A percentile compares a stretch with the other conserved stretches of the same genome.
Evolutionary conservation across 2,888 invertebrate genomes (phyloP).

Genomic region (Bombylius major): DNA sequence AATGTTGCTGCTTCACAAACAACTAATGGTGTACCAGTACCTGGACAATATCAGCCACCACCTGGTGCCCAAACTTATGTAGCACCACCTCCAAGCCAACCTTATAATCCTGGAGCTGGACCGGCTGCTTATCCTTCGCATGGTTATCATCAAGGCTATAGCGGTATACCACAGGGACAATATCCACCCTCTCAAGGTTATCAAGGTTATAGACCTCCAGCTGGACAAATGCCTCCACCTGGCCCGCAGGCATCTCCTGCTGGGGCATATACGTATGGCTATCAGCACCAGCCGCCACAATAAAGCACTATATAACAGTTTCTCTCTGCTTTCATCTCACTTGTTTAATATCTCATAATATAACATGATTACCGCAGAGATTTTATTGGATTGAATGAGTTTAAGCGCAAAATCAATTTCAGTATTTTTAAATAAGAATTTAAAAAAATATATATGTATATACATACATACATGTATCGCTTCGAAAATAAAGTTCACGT

Average conservation of each 20-base stretch:
- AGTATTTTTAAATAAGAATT: too few species aligned
- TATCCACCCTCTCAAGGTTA: slow-evolving; percentile 51
- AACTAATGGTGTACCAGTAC: slow-evolving; percentile 35
- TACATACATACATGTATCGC: too few species aligned
- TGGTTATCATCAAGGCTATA: slow-evolving; percentile 45
- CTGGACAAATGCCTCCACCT: slow-evolving; percentile 44
- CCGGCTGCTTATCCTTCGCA: slow-evolving; percentile 42
- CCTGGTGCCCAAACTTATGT: slow-evolving; percentile 33
- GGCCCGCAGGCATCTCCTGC: slow-evolving; percentile 62
- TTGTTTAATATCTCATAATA: too few species aligned
- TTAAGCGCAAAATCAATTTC: too few species aligned
- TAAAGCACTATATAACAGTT: too few species aligned
- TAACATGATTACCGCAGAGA: too few species aligned
- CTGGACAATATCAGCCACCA: slow-evolving; percentile 33
- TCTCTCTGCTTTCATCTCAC: too few species aligned
- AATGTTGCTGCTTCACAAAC: slow-evolving; percentile 20
- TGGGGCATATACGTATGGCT: slow-evolving; percentile 64
- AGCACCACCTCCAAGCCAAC: slow-evolving; percentile 27
- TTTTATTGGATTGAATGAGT: too few species aligned
- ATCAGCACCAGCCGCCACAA: slow-evolving; percentile 41
- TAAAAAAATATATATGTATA: too few species aligned
- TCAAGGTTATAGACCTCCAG: slow-evolving; percentile 50
- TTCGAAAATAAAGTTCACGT: too few species aligned
- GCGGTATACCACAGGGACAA: slow-evolving; percentile 44
- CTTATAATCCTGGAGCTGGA: slow-evolving; percentile 30